Conservation (phyloP, 2,888 invertebrate species). For the Pogonocherus hispidulus region DNA sequence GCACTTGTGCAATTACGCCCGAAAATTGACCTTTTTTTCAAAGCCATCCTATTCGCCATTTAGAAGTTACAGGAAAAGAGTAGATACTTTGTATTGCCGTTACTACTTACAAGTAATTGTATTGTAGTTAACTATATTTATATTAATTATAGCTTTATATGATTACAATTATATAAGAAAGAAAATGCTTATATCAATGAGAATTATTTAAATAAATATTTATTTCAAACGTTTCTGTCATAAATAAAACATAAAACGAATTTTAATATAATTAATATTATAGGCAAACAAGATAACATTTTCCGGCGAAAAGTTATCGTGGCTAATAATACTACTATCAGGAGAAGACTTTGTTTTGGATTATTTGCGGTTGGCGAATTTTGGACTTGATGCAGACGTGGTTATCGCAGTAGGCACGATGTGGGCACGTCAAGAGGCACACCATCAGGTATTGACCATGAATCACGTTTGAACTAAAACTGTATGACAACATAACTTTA, state of each 20-base stretch:
- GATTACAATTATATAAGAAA: too few species aligned
- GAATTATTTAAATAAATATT: too few species aligned
- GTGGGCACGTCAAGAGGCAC: slow-evolving; percentile 14
- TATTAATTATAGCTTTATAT: background rate
- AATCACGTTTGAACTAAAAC: background rate
- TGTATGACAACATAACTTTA: background rate
- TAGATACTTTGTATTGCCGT: too few species aligned
- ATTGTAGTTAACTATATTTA: too few species aligned
- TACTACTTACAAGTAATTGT: too few species aligned
- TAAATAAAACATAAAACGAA: too few species aligned
- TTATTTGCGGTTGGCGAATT: slow-evolving; percentile 34
- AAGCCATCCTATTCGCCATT: too few species aligned
- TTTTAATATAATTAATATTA: slow-evolving; percentile 27
- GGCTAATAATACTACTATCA: slow-evolving; percentile 42
- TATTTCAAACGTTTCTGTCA: too few species aligned
- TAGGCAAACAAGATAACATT: slow-evolving; percentile 36
- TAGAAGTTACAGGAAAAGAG: too few species aligned
- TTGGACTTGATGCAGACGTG: slow-evolving; percentile 45
- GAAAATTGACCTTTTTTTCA: too few species aligned
- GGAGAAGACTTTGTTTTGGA: slow-evolving; percentile 25
- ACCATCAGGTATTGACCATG: slow-evolving; percentile 18
- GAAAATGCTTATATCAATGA: too few species aligned
- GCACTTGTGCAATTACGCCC: too few species aligned
- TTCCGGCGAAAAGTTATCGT: slow-evolving; percentile 37
- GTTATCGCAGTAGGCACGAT: slow-evolving; percentile 38